Evolutionary conservation across 2,797 vertebrate species (phyloP), one percentile per base, ranked within the genome.

Genomic region (Ambastaia sidthimunki): DNA sequence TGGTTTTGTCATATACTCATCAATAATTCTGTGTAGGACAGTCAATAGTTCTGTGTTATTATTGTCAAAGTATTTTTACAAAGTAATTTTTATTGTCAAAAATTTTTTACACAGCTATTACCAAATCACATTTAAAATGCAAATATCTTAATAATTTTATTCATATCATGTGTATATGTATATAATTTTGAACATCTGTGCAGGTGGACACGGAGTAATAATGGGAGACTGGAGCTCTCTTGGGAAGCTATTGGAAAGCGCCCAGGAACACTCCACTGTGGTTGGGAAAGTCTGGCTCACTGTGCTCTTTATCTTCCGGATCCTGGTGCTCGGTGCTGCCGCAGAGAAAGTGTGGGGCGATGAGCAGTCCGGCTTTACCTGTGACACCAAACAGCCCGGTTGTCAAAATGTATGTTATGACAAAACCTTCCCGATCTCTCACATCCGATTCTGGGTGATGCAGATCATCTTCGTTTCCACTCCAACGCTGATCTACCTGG

Each of bases 401-500:
- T 97, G 96, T 88, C 94, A 97, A 87, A 97, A 95, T 0, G 95
- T 96, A 83, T 97, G 96, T 88, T 97, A 97, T 0, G 95, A 96
- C 88, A 91, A 91, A 76, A 97, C 96, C 76, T 97, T 97, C 88
- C 96, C 95, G 47, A 96, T 98, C 84, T 97, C 96, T 44, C 96
- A 97, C 88, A 95, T 96, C 62, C 95, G 93, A 82, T 97, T 98
- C 92, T 98, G 96, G 95, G 95, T 96, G 80, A 93, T 97, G 92
- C 96, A 97, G 89, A 97, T 97, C 91, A 96, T 96, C 86, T 97
- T 97, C 0, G 90, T 97, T 81, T 97, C 95, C 48, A 95, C 96
- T 0, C 96, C 96, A 7, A 97, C 95, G 1, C 94, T 97, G 0
- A 93, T 97, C 78, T 96, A 97, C 84, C 87, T 96, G 88, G 96